Percentiles rank a stretch among this genome's conserved stretches.
Evolutionary conservation across 2,113 vertebrate species (phyloP).

Genomic region (Macroglossus sobrinus): DNA sequence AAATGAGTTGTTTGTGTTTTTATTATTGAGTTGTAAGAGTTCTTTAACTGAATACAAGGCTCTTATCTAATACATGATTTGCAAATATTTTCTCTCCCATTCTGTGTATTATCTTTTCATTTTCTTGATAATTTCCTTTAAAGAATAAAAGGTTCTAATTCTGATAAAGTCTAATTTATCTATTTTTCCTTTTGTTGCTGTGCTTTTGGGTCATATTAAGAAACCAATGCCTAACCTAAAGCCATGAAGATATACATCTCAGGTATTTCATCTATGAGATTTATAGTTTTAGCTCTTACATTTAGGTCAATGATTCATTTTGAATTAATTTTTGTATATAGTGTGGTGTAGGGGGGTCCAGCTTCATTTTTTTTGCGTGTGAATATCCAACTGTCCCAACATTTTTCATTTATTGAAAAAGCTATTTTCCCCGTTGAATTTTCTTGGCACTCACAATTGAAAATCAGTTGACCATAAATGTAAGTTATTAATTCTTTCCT

Average conservation of each 20-base stretch:
- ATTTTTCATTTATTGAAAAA: background rate
- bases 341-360: background rate
- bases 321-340: background rate
- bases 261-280: background rate
- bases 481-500: background rate
- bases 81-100: background rate
- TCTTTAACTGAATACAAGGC: background rate
- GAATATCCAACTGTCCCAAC: background rate
- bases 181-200: background rate
- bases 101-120: background rate
- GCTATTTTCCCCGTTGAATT: background rate
- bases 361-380: background rate
- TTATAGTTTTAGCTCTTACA: background rate
- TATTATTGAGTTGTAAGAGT: background rate
- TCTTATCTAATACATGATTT: background rate
- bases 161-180: background rate
- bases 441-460: background rate
- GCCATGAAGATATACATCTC: background rate
- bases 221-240: background rate
- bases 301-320: background rate
- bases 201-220: background rate
- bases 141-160: background rate
- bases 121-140: background rate
- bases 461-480: background rate
- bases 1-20: background rate